Evolutionary conservation across 1,140 invertebrate species (phyloP).

Genomic region (Zaprionus tsacasi): DNA sequence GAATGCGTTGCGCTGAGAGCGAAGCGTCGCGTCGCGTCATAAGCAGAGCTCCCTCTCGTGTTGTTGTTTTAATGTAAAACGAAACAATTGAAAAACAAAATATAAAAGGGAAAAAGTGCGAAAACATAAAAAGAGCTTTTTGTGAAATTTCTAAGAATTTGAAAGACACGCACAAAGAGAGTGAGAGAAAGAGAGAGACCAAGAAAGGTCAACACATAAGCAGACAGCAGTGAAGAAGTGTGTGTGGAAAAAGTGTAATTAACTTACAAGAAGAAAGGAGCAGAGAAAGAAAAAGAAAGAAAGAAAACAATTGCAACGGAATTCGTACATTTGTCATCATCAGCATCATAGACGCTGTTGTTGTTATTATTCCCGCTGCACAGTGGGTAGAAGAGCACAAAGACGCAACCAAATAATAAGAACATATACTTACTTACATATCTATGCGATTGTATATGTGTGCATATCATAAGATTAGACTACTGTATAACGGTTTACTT

Average conservation of each 20-base stretch:
- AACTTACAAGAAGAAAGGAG: conserved; percentile 6
- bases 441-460: conserved; percentile 9
- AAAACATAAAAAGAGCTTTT: conserved; percentile 43
- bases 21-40: conserved; percentile 15
- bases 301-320: conserved; percentile 38
- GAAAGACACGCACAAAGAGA: conserved; percentile 12
- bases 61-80: conserved; percentile 58
- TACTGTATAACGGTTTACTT: conserved; percentile 23
- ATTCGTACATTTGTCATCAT: conserved; percentile 23
- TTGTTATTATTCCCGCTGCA: background rate
- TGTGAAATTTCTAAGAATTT: conserved; percentile 36
- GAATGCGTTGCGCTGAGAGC: conserved; percentile 37
- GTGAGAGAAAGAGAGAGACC: background rate
- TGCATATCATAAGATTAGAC: conserved; percentile 48
- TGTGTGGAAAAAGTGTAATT: conserved; percentile 1
- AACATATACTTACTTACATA: conserved; percentile 22
- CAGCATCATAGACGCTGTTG: background rate
- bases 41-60: conserved; percentile 50
- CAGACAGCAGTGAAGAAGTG: background rate
- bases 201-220: background rate
- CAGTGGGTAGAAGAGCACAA: conserved; percentile 1
- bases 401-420: conserved; percentile 9
- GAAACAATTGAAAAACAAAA: conserved; percentile 26
- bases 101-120: conserved; percentile 36
- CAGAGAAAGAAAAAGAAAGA: conserved; percentile 8